Conservation (phyloP, 2,113 vertebrate species). For the Spea bombifrons region DNA sequence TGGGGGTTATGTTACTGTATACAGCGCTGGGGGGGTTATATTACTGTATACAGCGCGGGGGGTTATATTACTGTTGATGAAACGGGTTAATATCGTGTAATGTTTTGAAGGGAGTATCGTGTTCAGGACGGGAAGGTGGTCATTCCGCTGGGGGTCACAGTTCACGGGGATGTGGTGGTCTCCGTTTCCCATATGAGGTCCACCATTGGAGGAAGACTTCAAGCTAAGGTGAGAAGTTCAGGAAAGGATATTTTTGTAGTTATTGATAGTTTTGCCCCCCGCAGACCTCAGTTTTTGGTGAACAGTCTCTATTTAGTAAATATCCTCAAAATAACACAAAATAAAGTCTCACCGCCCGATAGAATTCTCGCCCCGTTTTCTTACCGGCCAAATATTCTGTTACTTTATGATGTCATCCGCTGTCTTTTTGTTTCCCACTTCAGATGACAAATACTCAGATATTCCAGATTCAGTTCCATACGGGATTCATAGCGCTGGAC, state of each 20-base stretch:
- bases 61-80: too few relatives aligned
- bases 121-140: slow-evolving; percentile 91
- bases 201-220: slow-evolving; percentile 90
- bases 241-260: too few relatives aligned
- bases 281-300: not conserved
- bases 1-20: too few relatives aligned
- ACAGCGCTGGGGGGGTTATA: too few relatives aligned
- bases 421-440: slow-evolving; percentile 34
- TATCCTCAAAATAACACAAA: too few relatives aligned
- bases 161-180: slow-evolving; percentile 89
- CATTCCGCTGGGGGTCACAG: slow-evolving; percentile 86
- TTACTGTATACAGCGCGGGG: too few relatives aligned
- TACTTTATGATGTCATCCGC: not conserved
- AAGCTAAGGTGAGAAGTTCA: slow-evolving; percentile 83
- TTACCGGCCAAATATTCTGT: too few relatives aligned
- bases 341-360: too few relatives aligned
- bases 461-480: slow-evolving; percentile 97
- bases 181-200: slow-evolving; percentile 94
- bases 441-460: slow-evolving; percentile 98
- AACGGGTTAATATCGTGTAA: not conserved
- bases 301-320: too few relatives aligned
- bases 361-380: not conserved
- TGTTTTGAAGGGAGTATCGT: slow-evolving; percentile 80
- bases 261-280: not conserved
- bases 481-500: slow-evolving; percentile 89